Percentiles rank a stretch among this genome's conserved stretches.
These are phyloP conservation scores for Rhabditophanes sp. DNA, from an alignment of 2,888 invertebrate genomes.

Conservation along the genomic window DNA sequence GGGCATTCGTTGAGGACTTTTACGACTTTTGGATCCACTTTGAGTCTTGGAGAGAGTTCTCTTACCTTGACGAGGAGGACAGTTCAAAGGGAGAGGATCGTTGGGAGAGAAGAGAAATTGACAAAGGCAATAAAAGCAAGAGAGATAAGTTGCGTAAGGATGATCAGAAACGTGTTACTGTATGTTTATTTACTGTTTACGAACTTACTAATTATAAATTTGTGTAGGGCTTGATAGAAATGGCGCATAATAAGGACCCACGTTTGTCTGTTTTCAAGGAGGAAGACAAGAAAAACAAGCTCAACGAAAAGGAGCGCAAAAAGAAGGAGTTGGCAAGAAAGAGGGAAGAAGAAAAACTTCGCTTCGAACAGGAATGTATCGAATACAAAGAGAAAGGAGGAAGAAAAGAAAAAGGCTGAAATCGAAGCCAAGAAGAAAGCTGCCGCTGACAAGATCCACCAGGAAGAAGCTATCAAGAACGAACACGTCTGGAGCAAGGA, in stretches of 20 bases:
- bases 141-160: slow-evolving; percentile 85
- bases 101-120: slow-evolving; percentile 90
- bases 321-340: slow-evolving; percentile 9
- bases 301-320: slow-evolving; percentile 7
- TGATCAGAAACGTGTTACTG: slow-evolving; percentile 81
- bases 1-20: slow-evolving; percentile 75
- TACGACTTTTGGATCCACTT: slow-evolving; percentile 92
- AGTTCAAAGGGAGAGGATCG: slow-evolving; percentile 89
- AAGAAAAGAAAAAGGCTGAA: slow-evolving; percentile 6
- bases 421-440: slow-evolving; percentile 1
- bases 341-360: slow-evolving; percentile 6
- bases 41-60: slow-evolving; percentile 96
- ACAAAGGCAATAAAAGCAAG: slow-evolving; percentile 76
- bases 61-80: slow-evolving; percentile 93
- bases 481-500: slow-evolving; percentile 60
- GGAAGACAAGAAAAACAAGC: slow-evolving; percentile 69
- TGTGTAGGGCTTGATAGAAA: slow-evolving; percentile 72
- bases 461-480: slow-evolving; percentile 5
- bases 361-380: no score
- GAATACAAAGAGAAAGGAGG: slow-evolving; percentile 10
- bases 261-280: slow-evolving; percentile 77
- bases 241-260: slow-evolving; percentile 82
- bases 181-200: neutral
- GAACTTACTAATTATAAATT: neutral
- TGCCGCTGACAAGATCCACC: neutral